Evolutionary conservation across 2,888 invertebrate genomes (phyloP).

Genomic region (Drosophila nigricruria): DNA sequence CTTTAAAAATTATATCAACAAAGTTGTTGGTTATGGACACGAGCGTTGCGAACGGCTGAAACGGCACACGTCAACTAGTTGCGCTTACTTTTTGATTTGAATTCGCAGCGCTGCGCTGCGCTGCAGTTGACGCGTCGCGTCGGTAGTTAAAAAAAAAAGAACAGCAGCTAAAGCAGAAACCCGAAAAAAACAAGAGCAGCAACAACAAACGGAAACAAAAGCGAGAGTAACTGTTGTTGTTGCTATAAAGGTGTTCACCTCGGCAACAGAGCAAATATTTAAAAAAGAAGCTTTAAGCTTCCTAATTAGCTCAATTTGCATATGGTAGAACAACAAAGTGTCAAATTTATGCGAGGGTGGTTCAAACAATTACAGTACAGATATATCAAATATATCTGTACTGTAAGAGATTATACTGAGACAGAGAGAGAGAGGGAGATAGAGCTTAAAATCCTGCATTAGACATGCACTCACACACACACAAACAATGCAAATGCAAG

Average conservation of each 20-base stretch:
- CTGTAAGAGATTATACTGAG: background rate
- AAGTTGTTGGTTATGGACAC: background rate
- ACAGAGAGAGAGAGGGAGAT: background rate
- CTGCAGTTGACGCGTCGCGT: conserved; percentile 35
- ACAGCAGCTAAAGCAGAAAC: conserved; percentile 20
- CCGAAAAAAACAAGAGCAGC: conserved; percentile 12
- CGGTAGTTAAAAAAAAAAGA: conserved; percentile 44
- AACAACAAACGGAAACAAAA: conserved; percentile 56
- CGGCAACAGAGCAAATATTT: conserved; percentile 43
- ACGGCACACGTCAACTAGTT: conserved; percentile 71
- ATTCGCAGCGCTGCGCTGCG: conserved; percentile 40
- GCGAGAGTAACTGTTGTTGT: conserved; percentile 33
- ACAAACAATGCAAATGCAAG: conserved; percentile 5
- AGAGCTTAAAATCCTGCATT: background rate
- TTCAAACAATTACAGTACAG: background rate
- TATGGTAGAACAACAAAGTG: conserved; percentile 22
- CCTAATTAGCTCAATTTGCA: conserved; percentile 41
- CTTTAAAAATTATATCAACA: background rate
- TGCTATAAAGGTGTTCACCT: conserved; percentile 38
- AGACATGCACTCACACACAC: background rate
- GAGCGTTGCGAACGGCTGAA: conserved; percentile 59
- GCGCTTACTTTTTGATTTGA: conserved; percentile 35
- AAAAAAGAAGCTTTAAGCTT: conserved; percentile 17
- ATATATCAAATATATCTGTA: too few species aligned
- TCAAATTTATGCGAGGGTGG: conserved; percentile 33